Evolutionary conservation across 2,797 vertebrate genomes (phyloP).

Genomic region (Scomberomorus guttatus): DNA sequence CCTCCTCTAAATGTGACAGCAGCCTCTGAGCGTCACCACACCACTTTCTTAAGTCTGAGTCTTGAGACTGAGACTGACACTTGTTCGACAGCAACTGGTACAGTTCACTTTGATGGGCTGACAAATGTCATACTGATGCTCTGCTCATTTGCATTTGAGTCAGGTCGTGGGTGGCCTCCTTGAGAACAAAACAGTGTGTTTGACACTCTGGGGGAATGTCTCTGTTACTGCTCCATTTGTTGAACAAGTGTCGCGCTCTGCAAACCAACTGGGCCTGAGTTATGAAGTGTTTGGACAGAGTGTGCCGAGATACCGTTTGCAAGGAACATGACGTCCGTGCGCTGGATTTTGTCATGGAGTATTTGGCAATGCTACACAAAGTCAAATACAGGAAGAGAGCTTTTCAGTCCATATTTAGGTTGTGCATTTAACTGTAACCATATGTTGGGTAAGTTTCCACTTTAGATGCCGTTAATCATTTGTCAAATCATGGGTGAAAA

Average conservation of each 20-base stretch:
- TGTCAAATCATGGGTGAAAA: background rate
- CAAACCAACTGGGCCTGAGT: slow-evolving; percentile 3
- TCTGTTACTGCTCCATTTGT: slow-evolving; percentile 28
- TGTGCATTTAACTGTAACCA: background rate
- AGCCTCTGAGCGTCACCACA: slow-evolving; percentile 22
- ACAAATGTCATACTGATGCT: slow-evolving; percentile 32
- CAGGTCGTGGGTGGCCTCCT: slow-evolving; percentile 13
- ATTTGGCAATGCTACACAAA: slow-evolving; percentile 17
- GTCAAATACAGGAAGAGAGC: slow-evolving; percentile 30
- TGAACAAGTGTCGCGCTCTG: slow-evolving; percentile 23
- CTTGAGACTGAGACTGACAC: slow-evolving; percentile 13
- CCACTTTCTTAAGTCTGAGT: slow-evolving; percentile 16
- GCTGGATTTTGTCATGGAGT: slow-evolving; percentile 14
- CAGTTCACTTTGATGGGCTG: slow-evolving; percentile 42
- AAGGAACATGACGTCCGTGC: slow-evolving; percentile 31
- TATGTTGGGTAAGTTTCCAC: slow-evolving; percentile 19
- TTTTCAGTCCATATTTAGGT: slow-evolving; percentile 11
- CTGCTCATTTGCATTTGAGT: slow-evolving; percentile 54
- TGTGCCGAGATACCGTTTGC: background rate
- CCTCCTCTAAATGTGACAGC: slow-evolving; percentile 33
- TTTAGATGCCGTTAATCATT: slow-evolving; percentile 45
- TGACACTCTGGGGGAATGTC: background rate
- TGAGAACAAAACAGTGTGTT: background rate
- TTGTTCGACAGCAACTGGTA: slow-evolving; percentile 32
- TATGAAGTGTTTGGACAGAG: slow-evolving; percentile 40